Conservation (phyloP, 2,888 invertebrate genomes). For the Acleris holmiana region DNA sequence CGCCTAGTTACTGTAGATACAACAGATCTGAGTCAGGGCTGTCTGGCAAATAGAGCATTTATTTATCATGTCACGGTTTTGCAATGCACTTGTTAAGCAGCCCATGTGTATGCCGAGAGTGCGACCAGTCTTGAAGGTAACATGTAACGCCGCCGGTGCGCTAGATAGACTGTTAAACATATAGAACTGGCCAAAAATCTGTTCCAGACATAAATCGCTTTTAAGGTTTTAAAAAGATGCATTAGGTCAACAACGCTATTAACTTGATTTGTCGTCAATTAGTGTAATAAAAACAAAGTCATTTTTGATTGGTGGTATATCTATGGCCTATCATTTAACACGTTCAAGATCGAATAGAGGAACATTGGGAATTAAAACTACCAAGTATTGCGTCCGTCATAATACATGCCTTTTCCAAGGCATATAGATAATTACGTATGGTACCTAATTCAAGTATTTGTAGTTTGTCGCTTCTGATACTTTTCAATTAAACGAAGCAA, state of each 20-base stretch:
- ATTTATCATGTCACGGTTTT: conserved; percentile 32
- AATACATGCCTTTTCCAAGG: too few relatives aligned
- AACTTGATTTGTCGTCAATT: too few relatives aligned
- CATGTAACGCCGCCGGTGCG: not conserved
- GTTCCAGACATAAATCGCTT: too few relatives aligned
- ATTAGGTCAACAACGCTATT: too few relatives aligned
- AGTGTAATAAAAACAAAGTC: too few relatives aligned
- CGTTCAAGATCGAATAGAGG: too few relatives aligned
- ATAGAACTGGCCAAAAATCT: not conserved
- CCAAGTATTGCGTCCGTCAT: too few relatives aligned
- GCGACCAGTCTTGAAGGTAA: conserved; percentile 5
- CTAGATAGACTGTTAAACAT: not conserved
- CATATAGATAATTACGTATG: too few relatives aligned
- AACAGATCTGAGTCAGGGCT: not conserved
- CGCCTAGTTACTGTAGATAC: not conserved
- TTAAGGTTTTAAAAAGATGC: too few relatives aligned
- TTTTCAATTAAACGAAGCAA: conserved; percentile 11
- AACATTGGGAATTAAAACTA: too few relatives aligned
- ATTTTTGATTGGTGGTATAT: too few relatives aligned
- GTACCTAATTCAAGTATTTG: not conserved
- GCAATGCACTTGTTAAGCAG: conserved; percentile 34
- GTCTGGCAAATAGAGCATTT: conserved; percentile 35
- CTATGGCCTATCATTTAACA: too few relatives aligned
- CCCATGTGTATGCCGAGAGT: conserved; percentile 31
- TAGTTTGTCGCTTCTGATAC: not conserved